phyloP scores from a whole-genome alignment of 2,113 vertebrate genomes.

The Hymenochirus boettgeri region DNA sequence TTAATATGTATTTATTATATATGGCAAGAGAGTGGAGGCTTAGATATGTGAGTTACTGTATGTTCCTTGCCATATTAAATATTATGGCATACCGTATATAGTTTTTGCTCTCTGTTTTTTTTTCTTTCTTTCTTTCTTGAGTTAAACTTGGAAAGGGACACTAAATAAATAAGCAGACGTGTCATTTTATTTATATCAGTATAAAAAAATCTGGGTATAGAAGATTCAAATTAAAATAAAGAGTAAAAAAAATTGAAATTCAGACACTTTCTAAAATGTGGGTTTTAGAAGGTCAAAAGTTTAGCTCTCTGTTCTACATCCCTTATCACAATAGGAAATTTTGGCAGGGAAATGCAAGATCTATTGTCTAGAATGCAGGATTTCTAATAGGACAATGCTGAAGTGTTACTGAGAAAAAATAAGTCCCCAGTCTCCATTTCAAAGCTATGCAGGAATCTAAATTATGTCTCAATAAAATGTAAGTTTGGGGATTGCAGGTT shows the following conservation, averaged over 20 bases:
- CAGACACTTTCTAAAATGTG: conserved; percentile 8
- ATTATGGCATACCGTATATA: no score
- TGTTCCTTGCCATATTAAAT: no score
- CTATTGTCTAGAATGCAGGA: conserved; percentile 22
- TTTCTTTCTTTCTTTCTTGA: no score
- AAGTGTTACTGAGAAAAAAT: conserved; percentile 24
- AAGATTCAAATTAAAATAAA: no score
- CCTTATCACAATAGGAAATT: conserved; percentile 24
- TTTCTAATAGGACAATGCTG: conserved; percentile 6
- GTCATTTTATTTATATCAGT: no score
- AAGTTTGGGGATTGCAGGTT: conserved; percentile 31
- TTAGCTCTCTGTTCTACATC: conserved; percentile 27
- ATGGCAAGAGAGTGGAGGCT: no score
- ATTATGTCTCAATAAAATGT: conserved; percentile 34
- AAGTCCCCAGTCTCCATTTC: conserved; percentile 31
- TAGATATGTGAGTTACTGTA: no score
- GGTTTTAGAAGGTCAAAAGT: conserved; percentile 33
- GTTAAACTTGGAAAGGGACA: no score
- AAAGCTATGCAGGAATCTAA: conserved; percentile 22
- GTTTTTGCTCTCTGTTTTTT: no score
- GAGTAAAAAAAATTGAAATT: conserved; percentile 6
- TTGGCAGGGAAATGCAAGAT: conserved; percentile 10
- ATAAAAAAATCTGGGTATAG: no score
- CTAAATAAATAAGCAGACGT: no score
- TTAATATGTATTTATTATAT: no score